Base-by-base conservation (phyloP, 2,113 vertebrate species). In the Leuciscus idus region DNA sequence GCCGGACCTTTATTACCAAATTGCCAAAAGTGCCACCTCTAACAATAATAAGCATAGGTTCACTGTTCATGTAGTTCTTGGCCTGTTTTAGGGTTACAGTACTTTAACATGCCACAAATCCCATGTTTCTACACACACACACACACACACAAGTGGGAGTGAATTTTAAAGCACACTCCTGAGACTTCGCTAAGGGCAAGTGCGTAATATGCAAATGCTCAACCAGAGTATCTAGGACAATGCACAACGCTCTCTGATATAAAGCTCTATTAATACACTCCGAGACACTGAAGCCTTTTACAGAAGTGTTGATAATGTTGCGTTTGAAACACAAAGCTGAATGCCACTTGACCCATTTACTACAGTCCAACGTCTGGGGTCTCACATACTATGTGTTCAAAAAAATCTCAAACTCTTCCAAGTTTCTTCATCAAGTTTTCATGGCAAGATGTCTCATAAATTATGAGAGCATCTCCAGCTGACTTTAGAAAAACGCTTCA, bases 171-270 rank as follows among this genome's bases (percentile, higher is more conserved):
- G 75, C 88, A 87, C 55, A 81, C 92, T 93, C 93, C 92, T 91
- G 70, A 92, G 92, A 95, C 91, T 92, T 92, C 88, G 92, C 93
- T 94, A 91, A 94, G 92, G 94, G 93, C 93, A 88, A 94, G 90
- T 91, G 88, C 90, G 92, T 94, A 90, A 93, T 91, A 94, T 94
- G 93, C 91, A 92, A 94, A 95, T 92, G 48, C 90, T 92, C 91
- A 92, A 91, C 87, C 89, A 79, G 82, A 92, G 90, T 85, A 93
- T 93, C 92, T 93, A 90, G 92, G 93, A 95, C 92, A 92, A 93
- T 89, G 87, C 89, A 92, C 91, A 92, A 92, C 93, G 88, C 92
- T 92, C 91, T 92, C 92, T 91, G 89, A 94, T 92, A 85, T 79
- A 88, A 91, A 92, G 84, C 87, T 87, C 88, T 92, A 92, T 93